Base-by-base conservation (phyloP, 2,888 invertebrate species). In the Sycophila texana region DNA sequence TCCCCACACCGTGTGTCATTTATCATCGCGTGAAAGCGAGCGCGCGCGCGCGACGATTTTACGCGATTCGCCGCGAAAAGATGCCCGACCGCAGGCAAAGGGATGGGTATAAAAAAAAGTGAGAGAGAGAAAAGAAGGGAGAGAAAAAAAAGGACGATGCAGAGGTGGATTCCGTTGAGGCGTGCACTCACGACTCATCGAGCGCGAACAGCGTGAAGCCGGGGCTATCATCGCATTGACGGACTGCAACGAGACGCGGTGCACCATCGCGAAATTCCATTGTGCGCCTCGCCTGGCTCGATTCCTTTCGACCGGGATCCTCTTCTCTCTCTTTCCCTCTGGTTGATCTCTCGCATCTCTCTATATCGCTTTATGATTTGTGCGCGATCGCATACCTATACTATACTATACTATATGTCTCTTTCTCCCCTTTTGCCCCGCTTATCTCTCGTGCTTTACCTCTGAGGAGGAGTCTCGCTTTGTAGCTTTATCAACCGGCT, bases 181-280 rank as follows among this genome's bases (percentile, higher is more conserved):
- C 51, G 60, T 1, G 57, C 30, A 72, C 61, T 61, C 61, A 61
- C 57, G 63, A 76, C 47, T 70, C 70, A 63, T 63, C 55, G 70
- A 47, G 47, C 53, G 55, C 67, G 51, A 75, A 53, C 60, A 18
- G 20, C 39, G 12, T 55, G 20, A 60, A 70, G 53, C 55, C 18
- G 65, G 4, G 4, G 16, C 75, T 66, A 63, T 63, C 63, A 57
- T 76, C 26, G 55, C 63, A 77, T 77, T 60, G 72, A 66, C 30
- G 58, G 49, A 58, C 66, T 65, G 47, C 30, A 49, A 57, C 53
- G 55, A 47, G 39, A 61, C 22, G 16, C 20, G 49, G 51, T 65
- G 72, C 66, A 73, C 60, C 30, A 66, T 77, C 72, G 71, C 75
- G 61, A 61, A 72, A 80, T 66, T 39, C 67, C 72, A 76, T 76